Evolutionary conservation across 2,113 vertebrate genomes (phyloP).

Genomic region (Chaetodon trifascialis): DNA sequence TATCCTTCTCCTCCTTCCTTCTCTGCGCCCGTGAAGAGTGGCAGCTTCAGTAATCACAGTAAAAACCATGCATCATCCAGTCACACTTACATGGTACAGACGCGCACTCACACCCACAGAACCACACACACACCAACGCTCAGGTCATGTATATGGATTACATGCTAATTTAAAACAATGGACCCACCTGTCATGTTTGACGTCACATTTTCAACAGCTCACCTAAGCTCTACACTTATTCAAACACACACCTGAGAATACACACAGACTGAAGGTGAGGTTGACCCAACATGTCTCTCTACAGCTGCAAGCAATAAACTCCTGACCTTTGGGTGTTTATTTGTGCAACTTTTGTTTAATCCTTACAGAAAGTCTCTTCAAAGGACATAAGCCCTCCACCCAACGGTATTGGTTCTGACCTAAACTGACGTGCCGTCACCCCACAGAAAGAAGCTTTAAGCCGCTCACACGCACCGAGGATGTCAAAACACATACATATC

Average conservation of each 20-base stretch:
- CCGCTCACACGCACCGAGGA: slow-evolving; percentile 35
- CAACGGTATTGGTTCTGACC: slow-evolving; percentile 32
- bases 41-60: slow-evolving; percentile 3
- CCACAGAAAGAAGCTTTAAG: slow-evolving; percentile 51
- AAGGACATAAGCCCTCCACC: slow-evolving; percentile 52
- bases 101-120: neutral
- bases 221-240: neutral
- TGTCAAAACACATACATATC: slow-evolving; percentile 55
- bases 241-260: neutral
- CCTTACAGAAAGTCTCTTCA: slow-evolving; percentile 51
- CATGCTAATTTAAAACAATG: slow-evolving; percentile 3
- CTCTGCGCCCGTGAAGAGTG: neutral
- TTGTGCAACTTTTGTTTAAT: slow-evolving; percentile 60
- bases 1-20: neutral
- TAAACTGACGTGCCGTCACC: slow-evolving; percentile 41
- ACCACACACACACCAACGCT: neutral
- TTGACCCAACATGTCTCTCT: neutral
- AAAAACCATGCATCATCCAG: slow-evolving; percentile 31
- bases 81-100: slow-evolving; percentile 12
- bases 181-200: slow-evolving; percentile 9
- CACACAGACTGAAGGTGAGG: slow-evolving; percentile 5
- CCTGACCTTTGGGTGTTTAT: slow-evolving; percentile 57
- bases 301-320: slow-evolving; percentile 27
- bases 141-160: slow-evolving; percentile 9
- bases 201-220: slow-evolving; percentile 3